Percentiles rank a stretch among this genome's conserved stretches.
These are phyloP conservation scores for Notodonta ziczac DNA, from an alignment of 2,888 invertebrate genomes.

Conservation along the genomic window DNA sequence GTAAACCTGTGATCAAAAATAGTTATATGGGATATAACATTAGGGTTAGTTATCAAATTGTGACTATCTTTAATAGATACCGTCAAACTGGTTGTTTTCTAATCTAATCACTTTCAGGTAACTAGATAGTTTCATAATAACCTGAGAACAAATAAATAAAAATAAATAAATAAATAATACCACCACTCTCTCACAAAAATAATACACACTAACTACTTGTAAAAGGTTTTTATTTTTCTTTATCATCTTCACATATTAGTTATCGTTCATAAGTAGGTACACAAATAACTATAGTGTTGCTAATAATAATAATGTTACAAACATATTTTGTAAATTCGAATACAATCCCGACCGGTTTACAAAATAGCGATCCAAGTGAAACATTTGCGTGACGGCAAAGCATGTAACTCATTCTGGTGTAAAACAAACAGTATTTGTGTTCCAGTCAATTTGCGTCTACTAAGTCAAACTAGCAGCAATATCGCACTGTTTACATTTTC, in stretches of 20 bases:
- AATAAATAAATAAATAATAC: too few species aligned
- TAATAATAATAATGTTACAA: constrained; percentile 42
- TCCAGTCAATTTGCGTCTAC: constrained; percentile 7
- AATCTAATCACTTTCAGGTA: too few species aligned
- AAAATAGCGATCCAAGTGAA: background rate
- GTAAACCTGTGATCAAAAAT: too few species aligned
- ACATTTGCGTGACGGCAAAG: constrained; percentile 5
- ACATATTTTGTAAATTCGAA: background rate
- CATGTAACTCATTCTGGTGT: constrained; percentile 4
- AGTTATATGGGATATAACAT: too few species aligned
- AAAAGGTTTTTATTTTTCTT: constrained; percentile 59
- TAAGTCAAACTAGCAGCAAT: constrained; percentile 9
- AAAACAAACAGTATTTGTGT: constrained; percentile 12
- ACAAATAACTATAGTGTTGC: constrained; percentile 50
- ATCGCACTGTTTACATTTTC: constrained; percentile 8
- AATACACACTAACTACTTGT: constrained; percentile 35
- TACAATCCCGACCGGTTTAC: background rate
- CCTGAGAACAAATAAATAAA: too few species aligned
- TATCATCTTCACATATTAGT: constrained; percentile 53
- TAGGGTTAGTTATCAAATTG: too few species aligned
- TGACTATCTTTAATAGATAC: too few species aligned
- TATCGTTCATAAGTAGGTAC: constrained; percentile 51
- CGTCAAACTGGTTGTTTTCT: too few species aligned
- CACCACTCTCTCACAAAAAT: background rate
- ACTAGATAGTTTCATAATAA: too few species aligned